Evolutionary conservation across 2,888 invertebrate genomes (phyloP).

Genomic region (Eupsilia transversa): DNA sequence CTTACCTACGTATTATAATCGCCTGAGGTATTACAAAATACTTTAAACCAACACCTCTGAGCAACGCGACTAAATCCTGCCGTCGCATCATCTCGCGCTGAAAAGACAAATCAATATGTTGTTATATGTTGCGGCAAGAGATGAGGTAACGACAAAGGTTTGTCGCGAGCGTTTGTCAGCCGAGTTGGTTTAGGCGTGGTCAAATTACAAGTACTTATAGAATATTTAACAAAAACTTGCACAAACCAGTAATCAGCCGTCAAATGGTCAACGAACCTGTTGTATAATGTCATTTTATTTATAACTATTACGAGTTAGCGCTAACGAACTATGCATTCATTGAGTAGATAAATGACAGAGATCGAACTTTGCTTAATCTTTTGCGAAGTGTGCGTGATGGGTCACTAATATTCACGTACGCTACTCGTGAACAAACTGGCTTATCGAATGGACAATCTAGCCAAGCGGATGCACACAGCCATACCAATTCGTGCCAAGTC

Average conservation of each 20-base stretch:
- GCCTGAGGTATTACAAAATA: conserved; percentile 18
- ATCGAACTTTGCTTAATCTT: neutral
- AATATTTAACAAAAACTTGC: conserved; percentile 47
- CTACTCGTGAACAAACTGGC: neutral
- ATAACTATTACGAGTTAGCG: conserved; percentile 49
- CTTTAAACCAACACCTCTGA: conserved; percentile 24
- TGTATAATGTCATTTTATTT: conserved; percentile 54
- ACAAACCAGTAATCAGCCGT: conserved; percentile 39
- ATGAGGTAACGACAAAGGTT: neutral
- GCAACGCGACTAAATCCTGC: neutral
- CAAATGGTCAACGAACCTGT: conserved; percentile 52
- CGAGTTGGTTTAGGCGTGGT: conserved; percentile 17
- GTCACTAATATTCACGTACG: neutral
- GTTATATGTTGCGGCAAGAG: neutral
- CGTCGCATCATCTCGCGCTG: neutral
- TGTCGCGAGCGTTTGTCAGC: neutral
- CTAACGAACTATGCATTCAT: conserved; percentile 16
- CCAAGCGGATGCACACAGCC: neutral
- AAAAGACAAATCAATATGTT: conserved; percentile 3
- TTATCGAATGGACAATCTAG: neutral
- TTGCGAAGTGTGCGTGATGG: neutral
- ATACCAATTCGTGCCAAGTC: neutral
- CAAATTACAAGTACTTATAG: conserved; percentile 1
- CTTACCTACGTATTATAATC: neutral
- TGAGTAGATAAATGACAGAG: conserved; percentile 25